Base-by-base conservation (phyloP, 2,888 invertebrate species). In the Chironomus tentans region DNA sequence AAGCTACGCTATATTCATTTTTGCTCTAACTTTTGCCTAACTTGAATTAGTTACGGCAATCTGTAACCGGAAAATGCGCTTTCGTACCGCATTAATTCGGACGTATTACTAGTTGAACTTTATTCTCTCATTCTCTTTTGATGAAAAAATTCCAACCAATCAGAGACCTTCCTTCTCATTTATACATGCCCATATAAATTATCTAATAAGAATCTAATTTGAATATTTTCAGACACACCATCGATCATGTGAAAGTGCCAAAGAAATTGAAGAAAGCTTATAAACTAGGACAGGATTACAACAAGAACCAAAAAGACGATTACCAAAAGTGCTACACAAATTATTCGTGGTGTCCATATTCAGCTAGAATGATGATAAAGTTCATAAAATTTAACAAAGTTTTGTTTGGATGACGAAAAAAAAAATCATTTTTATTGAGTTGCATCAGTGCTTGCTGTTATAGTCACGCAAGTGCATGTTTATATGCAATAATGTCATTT, bases 331-430 rank as follows among this genome's bases (percentile, higher is more conserved):
- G 84, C 75, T 82, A 80, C 38, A 80, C 80, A 46, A 82, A 82
- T 69, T 84, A 83, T 80, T 82, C 83, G 13, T 82, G 82, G 77
- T 84, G 84, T 76, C 79, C 82, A 71, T 84, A 84, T 78, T 83
- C 84, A 3, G 83, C 83, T 7, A 81, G 80, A 76, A 82, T 81
- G 1, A 84, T 84, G 84, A 76, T 84, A 46, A 81, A 80, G 77
- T 80, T 84, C 21, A 78, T 84, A 47, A 80, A 80, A 50, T 82
- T 83, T 77, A 76, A 76, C 61, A 62, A 50, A 65, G 56, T 38
- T 62, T 46, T 77, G 13, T 74, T 74, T 28, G 69, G 71, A 46
- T 48, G 70, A 48, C 46, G 6, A n/a, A 62, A 28, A 24, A n/a
- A n/a, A 62, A 28, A 24, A 21, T 48, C 21, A 75, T 18, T 74